Conservation (phyloP, 2,888 invertebrate genomes). For the Erannis defoliaria region DNA sequence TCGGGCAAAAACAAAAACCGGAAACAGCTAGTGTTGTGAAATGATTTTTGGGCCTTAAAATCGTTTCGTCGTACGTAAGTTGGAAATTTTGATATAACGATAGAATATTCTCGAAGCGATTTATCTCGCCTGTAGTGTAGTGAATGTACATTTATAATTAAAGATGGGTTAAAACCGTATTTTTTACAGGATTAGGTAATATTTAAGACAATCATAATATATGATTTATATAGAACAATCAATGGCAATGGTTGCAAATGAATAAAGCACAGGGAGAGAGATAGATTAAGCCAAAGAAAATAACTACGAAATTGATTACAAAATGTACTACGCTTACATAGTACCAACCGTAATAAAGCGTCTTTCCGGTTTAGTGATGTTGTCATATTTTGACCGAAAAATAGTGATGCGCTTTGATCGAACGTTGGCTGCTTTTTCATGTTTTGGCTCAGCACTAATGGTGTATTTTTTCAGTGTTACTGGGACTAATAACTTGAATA, state of each 20-base stretch:
- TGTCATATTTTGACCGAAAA: constrained; percentile 48
- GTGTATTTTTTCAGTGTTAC: too few relatives aligned
- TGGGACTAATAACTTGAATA: too few relatives aligned
- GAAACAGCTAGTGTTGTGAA: constrained; percentile 19
- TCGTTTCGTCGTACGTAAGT: neutral
- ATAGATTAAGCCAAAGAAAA: too few relatives aligned
- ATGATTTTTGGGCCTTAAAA: neutral
- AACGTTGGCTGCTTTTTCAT: neutral
- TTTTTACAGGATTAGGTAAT: too few relatives aligned
- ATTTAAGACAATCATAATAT: too few relatives aligned
- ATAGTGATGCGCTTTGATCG: constrained; percentile 58
- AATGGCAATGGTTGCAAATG: neutral
- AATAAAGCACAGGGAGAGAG: neutral
- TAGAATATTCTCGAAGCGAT: neutral
- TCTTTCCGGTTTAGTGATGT: constrained; percentile 57
- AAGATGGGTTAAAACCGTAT: too few relatives aligned
- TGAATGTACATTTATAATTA: too few relatives aligned
- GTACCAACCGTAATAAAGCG: constrained; percentile 48
- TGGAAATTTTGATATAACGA: neutral
- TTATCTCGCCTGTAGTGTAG: neutral
- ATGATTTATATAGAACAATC: too few relatives aligned
- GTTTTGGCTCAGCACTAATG: too few relatives aligned
- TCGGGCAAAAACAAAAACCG: constrained; percentile 6
- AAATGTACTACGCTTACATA: constrained; percentile 18
- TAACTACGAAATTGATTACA: constrained; percentile 40